These are phyloP conservation scores for Bettongia penicillata DNA, from an alignment of 2,113 vertebrate genomes.

Conservation along the genomic window DNA sequence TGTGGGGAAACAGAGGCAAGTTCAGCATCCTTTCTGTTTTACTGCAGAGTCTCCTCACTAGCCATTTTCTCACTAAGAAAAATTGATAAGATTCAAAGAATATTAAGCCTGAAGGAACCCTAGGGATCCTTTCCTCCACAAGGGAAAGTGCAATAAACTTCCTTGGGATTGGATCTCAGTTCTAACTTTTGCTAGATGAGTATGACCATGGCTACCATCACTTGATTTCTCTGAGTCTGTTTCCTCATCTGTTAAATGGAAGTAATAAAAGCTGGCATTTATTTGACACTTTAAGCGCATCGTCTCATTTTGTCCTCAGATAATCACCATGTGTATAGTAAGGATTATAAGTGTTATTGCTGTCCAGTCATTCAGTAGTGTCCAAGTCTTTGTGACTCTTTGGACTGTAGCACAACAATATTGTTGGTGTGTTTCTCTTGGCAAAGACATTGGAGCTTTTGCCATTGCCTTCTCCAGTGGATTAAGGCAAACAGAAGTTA, in stretches of 20 bases:
- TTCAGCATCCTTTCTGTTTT: neutral
- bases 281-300: neutral
- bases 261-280: neutral
- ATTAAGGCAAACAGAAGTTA: no score
- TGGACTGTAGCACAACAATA: no score
- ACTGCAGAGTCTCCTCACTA: neutral
- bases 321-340: neutral
- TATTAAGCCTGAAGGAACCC: neutral
- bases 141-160: neutral
- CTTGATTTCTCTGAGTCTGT: no score
- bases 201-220: no score
- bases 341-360: neutral
- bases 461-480: no score
- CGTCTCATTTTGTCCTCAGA: neutral
- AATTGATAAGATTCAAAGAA: neutral
- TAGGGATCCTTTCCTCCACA: neutral
- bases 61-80: neutral
- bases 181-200: neutral
- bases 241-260: neutral
- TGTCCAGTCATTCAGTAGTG: neutral
- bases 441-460: no score
- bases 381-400: neutral
- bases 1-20: neutral
- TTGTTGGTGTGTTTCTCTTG: no score
- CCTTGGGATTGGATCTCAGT: neutral